Base-by-base conservation (phyloP, 2,113 vertebrate species). In the Centropristis striata region DNA sequence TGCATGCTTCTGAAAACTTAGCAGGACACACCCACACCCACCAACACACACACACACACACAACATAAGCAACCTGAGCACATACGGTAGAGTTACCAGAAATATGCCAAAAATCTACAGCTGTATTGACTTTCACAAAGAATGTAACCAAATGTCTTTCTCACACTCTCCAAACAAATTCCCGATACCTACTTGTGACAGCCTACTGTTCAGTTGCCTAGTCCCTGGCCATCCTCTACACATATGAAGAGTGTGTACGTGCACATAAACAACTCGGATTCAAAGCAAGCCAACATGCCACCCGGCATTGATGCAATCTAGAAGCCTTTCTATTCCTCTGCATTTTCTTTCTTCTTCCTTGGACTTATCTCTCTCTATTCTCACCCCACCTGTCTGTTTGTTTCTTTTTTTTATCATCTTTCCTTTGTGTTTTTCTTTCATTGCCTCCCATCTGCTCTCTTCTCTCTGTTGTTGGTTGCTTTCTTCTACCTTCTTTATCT, bases 401-500 rank as follows among this genome's bases (percentile, higher is more conserved):
- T 78, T 80, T 67, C 60, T 70, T 78, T 72, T 32, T 70, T 75
- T 70, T 12, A 64, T 71, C 65, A 70, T 79, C 67, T 49, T 67
- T 72, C 76, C 69, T 75, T 78, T 81, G 54, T 78, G 66, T 49
- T 84, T 81, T 75, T 76, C 72, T 64, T 72, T 85, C 53, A 67
- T 64, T 73, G 64, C 51, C 61, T 80, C 53, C 83, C 77, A 85
- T 88, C 76, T 86, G 75, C 61, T 81, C 57, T 71, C 41, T 20
- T 57, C 80, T 73, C 63, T 76, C 59, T 78, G 55, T 82, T 87
- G 71, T 67, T 76, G 47, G 18, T 61, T 74, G 78, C 65, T 79
- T 84, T 80, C 37, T 78, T 79, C 74, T 47, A 5, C 69, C 64
- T 69, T 73, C 71, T 81, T 83, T 80, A 80, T 80, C 79, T 82